These are phyloP conservation scores for Trichoplusia ni DNA, from an alignment of 1,140 invertebrate species.

Conservation along the genomic window DNA sequence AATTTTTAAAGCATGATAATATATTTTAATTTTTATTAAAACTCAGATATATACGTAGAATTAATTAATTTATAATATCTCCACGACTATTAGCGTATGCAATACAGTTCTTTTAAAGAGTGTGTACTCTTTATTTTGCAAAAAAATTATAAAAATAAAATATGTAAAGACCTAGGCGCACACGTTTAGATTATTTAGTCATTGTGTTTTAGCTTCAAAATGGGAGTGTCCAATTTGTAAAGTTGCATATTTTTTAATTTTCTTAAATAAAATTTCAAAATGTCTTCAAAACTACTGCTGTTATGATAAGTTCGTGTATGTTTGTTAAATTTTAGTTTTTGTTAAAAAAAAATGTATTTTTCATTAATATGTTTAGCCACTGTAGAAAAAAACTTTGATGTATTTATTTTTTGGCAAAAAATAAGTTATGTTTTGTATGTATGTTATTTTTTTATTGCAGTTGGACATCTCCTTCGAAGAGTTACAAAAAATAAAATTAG, in stretches of 20 bases:
- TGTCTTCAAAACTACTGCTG: too few species aligned
- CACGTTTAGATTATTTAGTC: slow-evolving; percentile 51
- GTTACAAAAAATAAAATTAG: slow-evolving; percentile 42
- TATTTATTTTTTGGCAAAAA: too few species aligned
- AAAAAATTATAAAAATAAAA: slow-evolving; percentile 17
- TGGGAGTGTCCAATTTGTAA: slow-evolving; percentile 50
- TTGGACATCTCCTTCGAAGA: slow-evolving; percentile 61
- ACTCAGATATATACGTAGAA: slow-evolving; percentile 26
- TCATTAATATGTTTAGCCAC: too few species aligned
- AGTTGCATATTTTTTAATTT: too few species aligned
- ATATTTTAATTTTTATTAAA: slow-evolving; percentile 38
- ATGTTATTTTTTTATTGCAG: slow-evolving; percentile 20
- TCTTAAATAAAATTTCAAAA: too few species aligned
- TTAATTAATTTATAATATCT: slow-evolving; percentile 22
- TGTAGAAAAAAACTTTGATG: too few species aligned
- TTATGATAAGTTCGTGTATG: too few species aligned
- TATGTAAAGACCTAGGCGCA: slow-evolving; percentile 43
- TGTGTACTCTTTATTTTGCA: slow-evolving; percentile 24
- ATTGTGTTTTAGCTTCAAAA: slow-evolving; percentile 47
- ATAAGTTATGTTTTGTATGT: not conserved
- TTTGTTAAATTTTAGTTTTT: too few species aligned
- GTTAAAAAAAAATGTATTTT: too few species aligned
- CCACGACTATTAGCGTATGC: slow-evolving; percentile 25
- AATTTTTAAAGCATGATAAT: slow-evolving; percentile 44
- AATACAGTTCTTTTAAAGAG: slow-evolving; percentile 29